Base-by-base conservation (phyloP, 2,888 invertebrate species). In the Ophraella communa region DNA sequence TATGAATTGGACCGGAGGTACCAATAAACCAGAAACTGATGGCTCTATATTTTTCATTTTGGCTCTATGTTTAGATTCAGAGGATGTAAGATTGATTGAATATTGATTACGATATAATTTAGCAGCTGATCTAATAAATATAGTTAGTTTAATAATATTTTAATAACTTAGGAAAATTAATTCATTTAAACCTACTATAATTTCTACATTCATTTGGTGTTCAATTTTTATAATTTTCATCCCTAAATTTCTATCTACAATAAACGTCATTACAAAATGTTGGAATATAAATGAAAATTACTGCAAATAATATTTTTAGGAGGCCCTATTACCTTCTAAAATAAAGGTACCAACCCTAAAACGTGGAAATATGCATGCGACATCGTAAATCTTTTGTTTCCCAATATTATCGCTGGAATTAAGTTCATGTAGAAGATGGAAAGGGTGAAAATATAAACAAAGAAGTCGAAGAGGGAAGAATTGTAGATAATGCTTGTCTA, bases 21-120 rank as follows among this genome's bases (percentile, higher is more conserved):
- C 53, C 65, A 55, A 56, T 64, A 64, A 45, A 47, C n/a, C n/a
- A n/a, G n/a, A n/a, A 35, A 14, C 17, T 18, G 52, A n/a, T 27
- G 52, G 24, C 14, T 18, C 17, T 14, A 42, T n/a, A n/a, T n/a
- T n/a, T n/a, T n/a, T n/a, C n/a, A n/a, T n/a, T n/a, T n/a, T n/a
- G n/a, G n/a, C n/a, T n/a, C n/a, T n/a, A n/a, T n/a, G 17, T 14
- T 42, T 42, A 42, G n/a, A 14, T 42, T 42, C 17, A n/a, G 11
- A 7, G 42, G 14, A 42, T 7, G 42, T 42, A 42, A 42, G 42
- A 42, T 42, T 42, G 14, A 42, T 42, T 42, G 42, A 17, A n/a
- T n/a, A n/a, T n/a, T n/a, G n/a, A n/a, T n/a, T n/a, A n/a, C n/a
- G n/a, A n/a, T n/a, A n/a, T n/a, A n/a, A n/a, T n/a, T n/a, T n/a